These are phyloP conservation scores for Montifringilla adamsi DNA, from an alignment of 2,113 vertebrate species.

Conservation along the genomic window DNA sequence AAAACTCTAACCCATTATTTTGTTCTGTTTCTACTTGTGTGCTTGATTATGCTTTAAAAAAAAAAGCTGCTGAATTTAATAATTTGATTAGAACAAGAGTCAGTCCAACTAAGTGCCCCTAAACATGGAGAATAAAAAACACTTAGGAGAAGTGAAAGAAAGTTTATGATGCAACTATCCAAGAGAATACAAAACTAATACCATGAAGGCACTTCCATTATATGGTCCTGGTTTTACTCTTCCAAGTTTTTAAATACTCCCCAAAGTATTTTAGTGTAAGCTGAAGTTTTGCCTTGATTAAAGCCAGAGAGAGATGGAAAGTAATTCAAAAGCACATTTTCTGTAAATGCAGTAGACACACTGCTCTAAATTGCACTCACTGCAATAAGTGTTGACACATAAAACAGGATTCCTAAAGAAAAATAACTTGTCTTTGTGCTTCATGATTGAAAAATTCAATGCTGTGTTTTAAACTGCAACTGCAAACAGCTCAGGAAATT, in stretches of 20 bases:
- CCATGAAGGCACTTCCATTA: background rate
- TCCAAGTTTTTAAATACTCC: background rate
- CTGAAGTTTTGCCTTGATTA: background rate
- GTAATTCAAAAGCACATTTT: background rate
- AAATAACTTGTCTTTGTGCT: background rate
- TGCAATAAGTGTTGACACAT: background rate
- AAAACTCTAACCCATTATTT: background rate
- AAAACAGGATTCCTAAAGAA: background rate
- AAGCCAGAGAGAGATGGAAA: background rate
- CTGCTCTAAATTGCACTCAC: background rate
- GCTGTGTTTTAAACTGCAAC: background rate
- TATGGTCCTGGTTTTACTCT: background rate
- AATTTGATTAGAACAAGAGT: background rate
- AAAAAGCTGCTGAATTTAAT: background rate
- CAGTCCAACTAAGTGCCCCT: background rate
- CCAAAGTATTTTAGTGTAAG: background rate
- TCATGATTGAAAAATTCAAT: background rate
- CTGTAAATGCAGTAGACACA: background rate
- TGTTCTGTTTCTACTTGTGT: background rate
- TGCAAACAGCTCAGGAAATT: background rate
- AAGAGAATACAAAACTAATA: background rate
- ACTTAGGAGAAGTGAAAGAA: background rate
- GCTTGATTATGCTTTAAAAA: background rate
- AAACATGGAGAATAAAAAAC: background rate
- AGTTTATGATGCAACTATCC: background rate